Evolutionary conservation across 2,113 vertebrate species (phyloP).

Genomic region (Cyphomyrus plagiostoma): DNA sequence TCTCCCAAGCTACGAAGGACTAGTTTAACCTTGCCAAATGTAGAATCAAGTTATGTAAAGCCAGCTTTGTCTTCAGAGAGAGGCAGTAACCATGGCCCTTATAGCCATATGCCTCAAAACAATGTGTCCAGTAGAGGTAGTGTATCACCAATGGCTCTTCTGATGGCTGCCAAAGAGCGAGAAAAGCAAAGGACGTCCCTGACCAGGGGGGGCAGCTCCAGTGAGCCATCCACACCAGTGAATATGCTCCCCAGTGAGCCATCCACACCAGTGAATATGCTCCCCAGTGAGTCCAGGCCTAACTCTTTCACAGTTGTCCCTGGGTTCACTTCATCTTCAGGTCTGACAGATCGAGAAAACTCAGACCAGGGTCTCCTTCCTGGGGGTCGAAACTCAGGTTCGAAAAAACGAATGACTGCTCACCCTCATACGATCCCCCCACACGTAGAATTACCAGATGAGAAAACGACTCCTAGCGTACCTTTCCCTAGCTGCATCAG

Average conservation of each 20-base stretch:
- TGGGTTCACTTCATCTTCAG: conserved; percentile 31
- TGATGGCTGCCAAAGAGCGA: conserved; percentile 79
- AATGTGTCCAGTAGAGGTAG: conserved; percentile 41
- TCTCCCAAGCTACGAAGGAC: conserved; percentile 37
- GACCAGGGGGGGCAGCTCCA: conserved; percentile 42
- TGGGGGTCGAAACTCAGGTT: neutral
- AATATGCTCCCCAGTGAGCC: conserved; percentile 54
- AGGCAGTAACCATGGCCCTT: conserved; percentile 39
- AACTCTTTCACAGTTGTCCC: conserved; percentile 67
- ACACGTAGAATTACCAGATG: conserved; percentile 11
- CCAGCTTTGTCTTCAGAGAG: conserved; percentile 21
- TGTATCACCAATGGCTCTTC: conserved; percentile 76
- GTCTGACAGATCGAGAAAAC: conserved; percentile 22
- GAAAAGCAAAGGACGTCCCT: conserved; percentile 61
- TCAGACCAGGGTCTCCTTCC: conserved; percentile 11
- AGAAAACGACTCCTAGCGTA: neutral
- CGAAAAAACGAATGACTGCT: neutral
- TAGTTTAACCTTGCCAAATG: neutral
- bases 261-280: conserved; percentile 40
- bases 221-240: conserved; percentile 22
- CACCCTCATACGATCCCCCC: conserved; percentile 20
- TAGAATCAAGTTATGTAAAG: conserved; percentile 30
- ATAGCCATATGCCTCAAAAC: neutral
- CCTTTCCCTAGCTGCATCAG: conserved; percentile 14
- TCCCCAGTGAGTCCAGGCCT: conserved; percentile 51